Percentiles rank a stretch among this genome's conserved stretches.
phyloP scores from a whole-genome alignment of 2,797 vertebrate genomes.

The Sebastes baramenuke region DNA sequence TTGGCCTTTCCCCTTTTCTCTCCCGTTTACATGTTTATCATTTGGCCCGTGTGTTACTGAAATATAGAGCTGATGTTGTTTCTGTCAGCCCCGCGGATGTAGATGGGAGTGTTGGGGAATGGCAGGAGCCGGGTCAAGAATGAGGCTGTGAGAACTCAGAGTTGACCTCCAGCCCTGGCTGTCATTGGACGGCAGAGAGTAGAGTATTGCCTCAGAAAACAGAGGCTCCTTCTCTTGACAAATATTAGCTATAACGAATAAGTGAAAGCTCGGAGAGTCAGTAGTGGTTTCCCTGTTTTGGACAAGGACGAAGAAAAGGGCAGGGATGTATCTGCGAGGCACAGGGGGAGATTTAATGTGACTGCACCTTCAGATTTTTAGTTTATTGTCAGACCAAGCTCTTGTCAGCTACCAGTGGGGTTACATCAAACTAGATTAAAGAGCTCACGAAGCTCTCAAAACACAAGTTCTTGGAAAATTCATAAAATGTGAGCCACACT shows the following conservation, averaged over 20 bases:
- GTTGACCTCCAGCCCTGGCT: constrained; percentile 36
- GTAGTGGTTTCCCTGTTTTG: background rate
- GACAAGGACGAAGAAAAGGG: background rate
- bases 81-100: constrained; percentile 41
- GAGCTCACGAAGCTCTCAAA: background rate
- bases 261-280: background rate
- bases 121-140: constrained; percentile 52
- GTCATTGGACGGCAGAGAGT: constrained; percentile 13
- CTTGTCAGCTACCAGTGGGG: background rate
- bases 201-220: constrained; percentile 12
- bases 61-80: constrained; percentile 58
- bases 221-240: constrained; percentile 6
- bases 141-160: constrained; percentile 35
- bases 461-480: background rate
- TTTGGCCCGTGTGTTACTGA: constrained; percentile 56
- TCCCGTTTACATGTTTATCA: constrained; percentile 70
- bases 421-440: background rate
- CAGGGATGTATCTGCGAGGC: background rate
- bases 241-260: constrained; percentile 1
- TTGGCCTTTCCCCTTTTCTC: constrained; percentile 52
- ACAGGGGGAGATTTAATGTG: background rate
- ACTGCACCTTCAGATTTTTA: background rate
- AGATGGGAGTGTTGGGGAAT: constrained; percentile 34
- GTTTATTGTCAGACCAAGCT: background rate
- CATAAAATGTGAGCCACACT: background rate